These are phyloP conservation scores for Pseudochaenichthys georgianus DNA, from an alignment of 2,797 vertebrate genomes.

Conservation along the genomic window DNA sequence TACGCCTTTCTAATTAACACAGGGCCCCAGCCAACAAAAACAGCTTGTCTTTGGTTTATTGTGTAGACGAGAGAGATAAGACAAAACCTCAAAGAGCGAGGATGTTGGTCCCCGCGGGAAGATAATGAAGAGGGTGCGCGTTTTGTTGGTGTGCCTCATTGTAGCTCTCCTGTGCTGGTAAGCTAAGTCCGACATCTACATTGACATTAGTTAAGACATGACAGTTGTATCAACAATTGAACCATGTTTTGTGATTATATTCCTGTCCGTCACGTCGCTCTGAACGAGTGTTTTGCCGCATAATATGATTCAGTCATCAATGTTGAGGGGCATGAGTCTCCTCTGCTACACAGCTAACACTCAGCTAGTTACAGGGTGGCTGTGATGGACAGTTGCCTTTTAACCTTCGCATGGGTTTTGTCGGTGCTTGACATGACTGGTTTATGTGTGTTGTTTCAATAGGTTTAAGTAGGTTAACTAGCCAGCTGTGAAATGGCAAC, in stretches of 20 bases:
- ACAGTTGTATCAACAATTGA: neutral
- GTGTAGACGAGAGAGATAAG: constrained; percentile 57
- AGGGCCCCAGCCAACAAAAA: neutral
- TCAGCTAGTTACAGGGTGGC: neutral
- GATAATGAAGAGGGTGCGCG: constrained; percentile 91
- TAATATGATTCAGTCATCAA: constrained; percentile 22
- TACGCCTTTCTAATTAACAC: constrained; percentile 6
- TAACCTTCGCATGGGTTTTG: neutral
- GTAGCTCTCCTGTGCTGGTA: constrained; percentile 89
- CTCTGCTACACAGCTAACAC: constrained; percentile 58
- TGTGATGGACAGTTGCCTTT: neutral
- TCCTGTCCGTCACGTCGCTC: neutral
- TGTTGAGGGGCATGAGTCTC: constrained; percentile 29
- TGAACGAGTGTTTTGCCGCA: constrained; percentile 31
- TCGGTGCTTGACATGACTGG: neutral
- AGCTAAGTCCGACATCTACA: constrained; percentile 58
- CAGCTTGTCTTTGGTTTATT: constrained; percentile 26
- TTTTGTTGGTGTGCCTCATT: constrained; percentile 87
- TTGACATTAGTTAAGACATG: neutral
- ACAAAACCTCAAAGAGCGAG: constrained; percentile 82
- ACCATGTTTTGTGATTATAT: accelerated
- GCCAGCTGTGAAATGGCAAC: constrained; percentile 58
- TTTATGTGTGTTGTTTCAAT: neutral
- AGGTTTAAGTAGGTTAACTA: constrained; percentile 6
- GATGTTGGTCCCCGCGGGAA: constrained; percentile 91